Base-by-base conservation (phyloP, 2,888 invertebrate genomes). In the Drosophila paucipuncta region DNA sequence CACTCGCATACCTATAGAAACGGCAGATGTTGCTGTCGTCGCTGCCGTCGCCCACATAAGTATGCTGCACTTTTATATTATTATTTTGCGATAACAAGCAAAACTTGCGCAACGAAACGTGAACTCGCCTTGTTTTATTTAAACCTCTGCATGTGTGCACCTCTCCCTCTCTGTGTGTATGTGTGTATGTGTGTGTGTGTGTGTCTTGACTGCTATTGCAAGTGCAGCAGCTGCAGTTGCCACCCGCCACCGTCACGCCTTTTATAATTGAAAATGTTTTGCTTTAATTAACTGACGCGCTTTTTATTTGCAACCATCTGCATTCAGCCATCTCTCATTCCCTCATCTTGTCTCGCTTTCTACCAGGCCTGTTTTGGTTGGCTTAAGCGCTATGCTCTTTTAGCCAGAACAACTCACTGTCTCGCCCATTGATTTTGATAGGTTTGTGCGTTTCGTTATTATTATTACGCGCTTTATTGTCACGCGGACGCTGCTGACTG, bases 251-350 rank as follows among this genome's bases (percentile, higher is more conserved):
- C 33, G 7, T 25, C 13, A 37, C 50, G 67, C 75, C 54, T 64
- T 76, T 75, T 80, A 76, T 85, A 91, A 91, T 91, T 91, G 91
- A 88, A 91, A 91, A 86, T 91, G 91, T 91, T 91, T 91, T 90
- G 92, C 82, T 90, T 91, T 91, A 91, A 91, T 91, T 91, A 91
- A 91, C 91, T 89, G 81, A 57, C 61, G 73, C 66, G 61, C 64
- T 82, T 85, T 91, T 89, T 74, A 78, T 83, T 66, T 52, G 64
- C 77, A 72, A 52, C 50, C 57, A 61, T 37, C 66, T 66, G 70
- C 64, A 58, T 37, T 64, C 31, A 50, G 43, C 22, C 33, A 41
- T 18, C 13, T 16, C 7, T 13, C 33, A 18, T 30, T 11, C 47
- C 6, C 61, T 39, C 31, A 6, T 1, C 31, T 33, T 28, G 4